These are phyloP conservation scores for Clepsis dumicolana DNA, from an alignment of 2,888 invertebrate genomes.

Conservation along the genomic window DNA sequence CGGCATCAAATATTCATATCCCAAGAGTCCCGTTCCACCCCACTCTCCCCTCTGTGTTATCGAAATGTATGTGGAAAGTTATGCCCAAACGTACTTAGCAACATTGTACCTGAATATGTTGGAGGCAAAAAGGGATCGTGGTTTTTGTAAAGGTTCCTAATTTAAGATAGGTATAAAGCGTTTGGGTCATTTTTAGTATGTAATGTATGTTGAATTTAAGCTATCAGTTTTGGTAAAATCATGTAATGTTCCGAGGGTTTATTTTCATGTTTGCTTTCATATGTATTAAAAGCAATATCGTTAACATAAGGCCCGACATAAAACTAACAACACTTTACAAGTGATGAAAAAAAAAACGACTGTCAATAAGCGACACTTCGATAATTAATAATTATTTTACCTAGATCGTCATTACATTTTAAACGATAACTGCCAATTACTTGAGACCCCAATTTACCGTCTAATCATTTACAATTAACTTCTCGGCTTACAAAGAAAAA, in stretches of 20 bases:
- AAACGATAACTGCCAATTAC: not conserved
- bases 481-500: conserved; percentile 49
- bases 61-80: conserved; percentile 35
- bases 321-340: too few species aligned
- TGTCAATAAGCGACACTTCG: too few species aligned
- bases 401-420: not conserved
- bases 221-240: not conserved
- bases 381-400: not conserved
- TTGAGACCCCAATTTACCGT: not conserved
- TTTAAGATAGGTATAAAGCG: not conserved
- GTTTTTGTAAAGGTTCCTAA: not conserved
- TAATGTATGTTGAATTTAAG: not conserved
- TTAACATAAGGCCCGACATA: too few species aligned
- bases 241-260: not conserved
- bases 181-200: not conserved
- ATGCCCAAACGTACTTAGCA: conserved; percentile 32
- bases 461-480: conserved; percentile 39
- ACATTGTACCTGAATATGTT: conserved; percentile 5
- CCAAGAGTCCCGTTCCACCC: conserved; percentile 52
- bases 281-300: too few species aligned
- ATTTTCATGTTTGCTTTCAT: not conserved
- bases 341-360: too few species aligned
- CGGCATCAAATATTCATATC: conserved; percentile 77
- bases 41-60: conserved; percentile 45
- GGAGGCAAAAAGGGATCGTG: not conserved